Evolutionary conservation across 2,797 vertebrate genomes (phyloP).

Genomic region (Mallotus villosus): DNA sequence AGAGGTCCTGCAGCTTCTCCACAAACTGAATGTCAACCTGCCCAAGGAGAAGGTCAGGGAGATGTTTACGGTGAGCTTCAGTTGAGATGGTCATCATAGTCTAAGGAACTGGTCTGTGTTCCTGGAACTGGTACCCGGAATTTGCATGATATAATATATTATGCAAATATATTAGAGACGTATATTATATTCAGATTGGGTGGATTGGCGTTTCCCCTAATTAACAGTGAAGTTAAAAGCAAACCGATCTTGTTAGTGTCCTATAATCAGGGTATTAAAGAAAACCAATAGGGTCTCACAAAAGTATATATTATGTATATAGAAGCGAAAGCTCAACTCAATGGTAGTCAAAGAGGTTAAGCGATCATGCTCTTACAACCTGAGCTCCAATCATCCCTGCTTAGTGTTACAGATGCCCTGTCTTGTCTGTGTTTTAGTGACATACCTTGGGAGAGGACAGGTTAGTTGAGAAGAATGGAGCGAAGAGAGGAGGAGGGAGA

Average conservation of each 20-base stretch:
- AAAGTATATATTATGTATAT: too few species aligned
- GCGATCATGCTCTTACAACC: slow-evolving; percentile 5
- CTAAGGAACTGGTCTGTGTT: too few species aligned
- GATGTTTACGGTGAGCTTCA: slow-evolving; percentile 90
- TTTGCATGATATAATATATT: too few species aligned
- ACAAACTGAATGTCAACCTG: slow-evolving; percentile 96
- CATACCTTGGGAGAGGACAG: not conserved
- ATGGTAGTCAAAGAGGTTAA: not conserved
- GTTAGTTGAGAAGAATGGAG: slow-evolving; percentile 22
- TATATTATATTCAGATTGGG: too few species aligned
- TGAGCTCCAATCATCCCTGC: slow-evolving; percentile 6
- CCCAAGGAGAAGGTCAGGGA: slow-evolving; percentile 90
- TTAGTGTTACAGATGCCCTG: not conserved
- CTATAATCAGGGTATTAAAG: too few species aligned
- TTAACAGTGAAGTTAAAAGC: too few species aligned
- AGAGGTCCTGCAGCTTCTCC: slow-evolving; percentile 93
- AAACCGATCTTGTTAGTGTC: too few species aligned
- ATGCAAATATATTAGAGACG: too few species aligned
- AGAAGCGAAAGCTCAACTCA: not conserved
- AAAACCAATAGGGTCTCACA: too few species aligned
- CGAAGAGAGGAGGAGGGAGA: not conserved
- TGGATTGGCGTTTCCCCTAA: too few species aligned
- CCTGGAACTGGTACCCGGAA: too few species aligned
- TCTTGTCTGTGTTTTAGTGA: not conserved
- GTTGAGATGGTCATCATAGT: not conserved